phyloP scores from a whole-genome alignment of 1,140 invertebrate species.

The Palaemon carinicauda region DNA sequence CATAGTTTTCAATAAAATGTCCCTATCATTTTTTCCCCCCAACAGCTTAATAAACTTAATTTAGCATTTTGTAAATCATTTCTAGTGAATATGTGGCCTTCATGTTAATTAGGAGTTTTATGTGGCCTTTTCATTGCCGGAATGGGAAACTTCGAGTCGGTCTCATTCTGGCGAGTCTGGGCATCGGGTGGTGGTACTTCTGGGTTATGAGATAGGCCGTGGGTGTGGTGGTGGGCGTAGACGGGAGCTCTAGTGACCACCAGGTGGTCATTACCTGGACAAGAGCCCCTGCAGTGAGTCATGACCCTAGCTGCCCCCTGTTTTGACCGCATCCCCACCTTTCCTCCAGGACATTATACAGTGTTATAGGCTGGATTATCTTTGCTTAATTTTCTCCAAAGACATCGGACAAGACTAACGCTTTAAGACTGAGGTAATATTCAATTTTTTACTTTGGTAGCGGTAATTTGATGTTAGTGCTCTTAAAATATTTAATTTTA shows the following conservation, averaged over 20 bases:
- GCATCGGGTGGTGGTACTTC: background rate
- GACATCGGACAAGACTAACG: too few species aligned
- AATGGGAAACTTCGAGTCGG: background rate
- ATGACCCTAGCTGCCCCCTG: slow-evolving; percentile 19
- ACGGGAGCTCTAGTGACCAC: slow-evolving; percentile 30
- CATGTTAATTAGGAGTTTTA: too few species aligned
- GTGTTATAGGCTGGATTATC: background rate
- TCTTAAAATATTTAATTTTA: too few species aligned
- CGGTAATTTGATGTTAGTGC: too few species aligned
- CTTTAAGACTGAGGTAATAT: too few species aligned
- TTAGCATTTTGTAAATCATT: too few species aligned
- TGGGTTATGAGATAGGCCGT: background rate
- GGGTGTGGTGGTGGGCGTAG: slow-evolving; percentile 7
- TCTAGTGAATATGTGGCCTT: too few species aligned
- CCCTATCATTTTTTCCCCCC: too few species aligned
- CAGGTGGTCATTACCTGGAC: slow-evolving; percentile 50
- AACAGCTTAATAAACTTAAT: too few species aligned
- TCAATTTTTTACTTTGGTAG: too few species aligned
- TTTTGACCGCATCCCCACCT: slow-evolving; percentile 10
- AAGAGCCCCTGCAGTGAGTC: slow-evolving; percentile 35
- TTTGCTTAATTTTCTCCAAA: background rate
- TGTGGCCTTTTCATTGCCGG: background rate
- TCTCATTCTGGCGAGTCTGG: background rate
- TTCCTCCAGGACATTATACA: background rate
- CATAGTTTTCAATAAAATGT: too few species aligned